Conservation (phyloP, 2,113 vertebrate species). For the Cepphus grylle region DNA sequence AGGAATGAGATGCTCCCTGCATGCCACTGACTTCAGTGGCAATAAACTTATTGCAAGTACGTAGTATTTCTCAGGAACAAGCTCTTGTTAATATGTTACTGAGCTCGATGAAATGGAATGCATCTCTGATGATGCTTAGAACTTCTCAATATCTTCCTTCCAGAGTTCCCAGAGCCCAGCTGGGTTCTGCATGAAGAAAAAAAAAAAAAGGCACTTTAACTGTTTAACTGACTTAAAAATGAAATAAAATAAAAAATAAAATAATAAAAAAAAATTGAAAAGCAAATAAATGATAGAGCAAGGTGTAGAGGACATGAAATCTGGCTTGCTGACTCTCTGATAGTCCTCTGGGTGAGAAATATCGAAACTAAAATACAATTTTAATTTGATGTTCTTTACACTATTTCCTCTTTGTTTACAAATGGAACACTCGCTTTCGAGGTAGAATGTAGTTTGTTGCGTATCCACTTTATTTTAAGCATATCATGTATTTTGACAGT, state of each 20-base stretch:
- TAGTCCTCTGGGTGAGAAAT: not conserved
- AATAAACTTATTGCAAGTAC: not conserved
- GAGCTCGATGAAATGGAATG: not conserved
- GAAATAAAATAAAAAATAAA: not conserved
- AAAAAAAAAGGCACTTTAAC: not conserved
- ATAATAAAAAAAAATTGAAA: not conserved
- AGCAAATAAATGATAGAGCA: not conserved
- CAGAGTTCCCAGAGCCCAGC: not conserved
- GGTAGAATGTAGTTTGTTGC: not conserved
- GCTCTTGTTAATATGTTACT: not conserved
- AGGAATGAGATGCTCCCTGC: not conserved
- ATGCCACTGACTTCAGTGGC: not conserved
- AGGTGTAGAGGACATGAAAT: not conserved
- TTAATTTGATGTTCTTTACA: not conserved
- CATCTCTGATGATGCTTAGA: not conserved
- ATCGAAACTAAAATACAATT: not conserved
- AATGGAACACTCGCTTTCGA: not conserved
- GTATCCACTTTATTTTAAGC: conserved; percentile 18
- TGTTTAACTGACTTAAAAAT: not conserved
- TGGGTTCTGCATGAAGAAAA: not conserved
- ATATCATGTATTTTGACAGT: conserved; percentile 43
- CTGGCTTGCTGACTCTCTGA: not conserved
- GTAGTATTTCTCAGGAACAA: not conserved
- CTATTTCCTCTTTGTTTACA: not conserved
- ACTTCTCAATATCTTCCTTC: not conserved